Evolutionary conservation across 2,113 vertebrate species (phyloP).

Genomic region (Sander lucioperca): DNA sequence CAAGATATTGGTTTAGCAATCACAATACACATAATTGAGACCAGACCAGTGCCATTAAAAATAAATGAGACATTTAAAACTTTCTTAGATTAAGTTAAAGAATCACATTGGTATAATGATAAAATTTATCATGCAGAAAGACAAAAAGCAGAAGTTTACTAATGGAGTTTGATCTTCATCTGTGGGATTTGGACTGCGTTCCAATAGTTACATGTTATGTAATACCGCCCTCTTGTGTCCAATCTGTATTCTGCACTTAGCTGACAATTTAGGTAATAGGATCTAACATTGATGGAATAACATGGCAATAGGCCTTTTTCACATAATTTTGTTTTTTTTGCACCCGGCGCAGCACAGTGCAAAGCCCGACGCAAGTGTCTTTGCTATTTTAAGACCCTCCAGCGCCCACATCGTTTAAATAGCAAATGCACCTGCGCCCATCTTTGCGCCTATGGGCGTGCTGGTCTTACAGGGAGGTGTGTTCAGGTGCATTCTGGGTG

Average conservation of each 20-base stretch:
- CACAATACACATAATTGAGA: slow-evolving; percentile 7
- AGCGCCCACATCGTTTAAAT: too few species aligned
- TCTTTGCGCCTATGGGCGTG: too few species aligned
- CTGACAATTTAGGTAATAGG: neutral
- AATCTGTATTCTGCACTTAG: neutral
- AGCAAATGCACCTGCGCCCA: too few species aligned
- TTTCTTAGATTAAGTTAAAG: neutral
- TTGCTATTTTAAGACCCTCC: too few species aligned
- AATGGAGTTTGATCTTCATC: neutral
- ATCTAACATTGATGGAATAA: neutral
- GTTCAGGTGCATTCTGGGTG: too few species aligned
- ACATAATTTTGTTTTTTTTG: too few species aligned
- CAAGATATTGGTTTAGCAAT: neutral
- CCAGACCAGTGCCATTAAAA: neutral
- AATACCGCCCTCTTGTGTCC: slow-evolving; percentile 64
- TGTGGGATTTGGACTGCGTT: neutral
- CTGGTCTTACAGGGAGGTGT: too few species aligned
- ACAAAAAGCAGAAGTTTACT: neutral
- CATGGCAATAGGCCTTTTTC: neutral
- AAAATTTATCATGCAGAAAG: slow-evolving; percentile 6
- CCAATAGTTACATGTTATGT: neutral
- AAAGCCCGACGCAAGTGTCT: too few species aligned
- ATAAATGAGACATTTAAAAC: slow-evolving; percentile 10
- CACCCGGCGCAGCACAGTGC: too few species aligned
- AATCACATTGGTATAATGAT: neutral